A percentile compares a stretch with the other conserved stretches of the same genome.
Conservation (phyloP, 1,140 invertebrate genomes). For the Philaenus spumarius region DNA sequence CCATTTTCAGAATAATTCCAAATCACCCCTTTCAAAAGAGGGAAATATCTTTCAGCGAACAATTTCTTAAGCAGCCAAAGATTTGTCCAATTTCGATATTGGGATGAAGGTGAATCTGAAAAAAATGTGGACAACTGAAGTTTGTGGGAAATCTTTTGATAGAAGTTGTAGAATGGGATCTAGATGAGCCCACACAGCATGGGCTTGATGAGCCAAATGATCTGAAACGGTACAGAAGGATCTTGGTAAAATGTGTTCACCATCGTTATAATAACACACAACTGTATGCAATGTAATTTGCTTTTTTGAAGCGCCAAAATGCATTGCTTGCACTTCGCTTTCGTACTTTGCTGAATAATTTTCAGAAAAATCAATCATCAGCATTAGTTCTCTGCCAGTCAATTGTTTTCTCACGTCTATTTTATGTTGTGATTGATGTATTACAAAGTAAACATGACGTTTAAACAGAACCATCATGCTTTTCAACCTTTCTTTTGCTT, state of each 20-base stretch:
- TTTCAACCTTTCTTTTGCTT: no score
- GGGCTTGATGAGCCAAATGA: slow-evolving; percentile 1
- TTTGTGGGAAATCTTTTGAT: background rate
- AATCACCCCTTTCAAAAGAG: background rate
- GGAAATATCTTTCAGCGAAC: background rate
- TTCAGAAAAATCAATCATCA: slow-evolving; percentile 13
- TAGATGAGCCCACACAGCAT: background rate
- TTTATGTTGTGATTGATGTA: no score
- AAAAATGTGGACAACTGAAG: background rate
- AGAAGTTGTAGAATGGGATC: background rate
- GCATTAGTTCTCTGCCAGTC: slow-evolving; percentile 28
- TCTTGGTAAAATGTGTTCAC: background rate
- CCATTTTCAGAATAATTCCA: slow-evolving; percentile 16
- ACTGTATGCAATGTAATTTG: background rate
- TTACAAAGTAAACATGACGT: no score
- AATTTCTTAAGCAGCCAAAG: background rate
- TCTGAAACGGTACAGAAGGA: slow-evolving; percentile 11
- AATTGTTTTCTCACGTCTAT: no score
- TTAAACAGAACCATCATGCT: no score
- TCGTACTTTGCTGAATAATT: background rate
- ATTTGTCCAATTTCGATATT: slow-evolving; percentile 13
- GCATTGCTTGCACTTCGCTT: background rate
- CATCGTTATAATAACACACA: background rate
- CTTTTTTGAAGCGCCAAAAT: slow-evolving; percentile 5
- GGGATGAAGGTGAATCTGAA: slow-evolving; percentile 11